These are phyloP conservation scores for Buceros bicornis DNA, from an alignment of 2,797 vertebrate genomes.

Conservation along the genomic window DNA sequence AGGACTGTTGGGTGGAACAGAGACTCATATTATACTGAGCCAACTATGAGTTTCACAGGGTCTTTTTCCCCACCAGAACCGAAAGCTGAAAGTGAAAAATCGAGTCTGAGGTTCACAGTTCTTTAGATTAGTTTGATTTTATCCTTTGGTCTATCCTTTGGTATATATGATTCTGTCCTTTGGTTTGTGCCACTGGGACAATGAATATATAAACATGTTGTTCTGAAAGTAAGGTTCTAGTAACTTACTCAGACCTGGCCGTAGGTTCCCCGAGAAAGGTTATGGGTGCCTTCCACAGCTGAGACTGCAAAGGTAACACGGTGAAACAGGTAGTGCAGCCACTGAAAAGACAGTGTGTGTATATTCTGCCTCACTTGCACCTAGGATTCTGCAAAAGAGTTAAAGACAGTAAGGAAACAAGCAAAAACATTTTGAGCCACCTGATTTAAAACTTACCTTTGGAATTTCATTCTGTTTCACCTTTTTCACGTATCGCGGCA, in stretches of 20 bases:
- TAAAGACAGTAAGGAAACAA: not conserved
- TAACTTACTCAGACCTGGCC: not conserved
- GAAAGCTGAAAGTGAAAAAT: not conserved
- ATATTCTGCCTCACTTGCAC: not conserved
- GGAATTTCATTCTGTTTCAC: not conserved
- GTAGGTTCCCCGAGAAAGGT: not conserved
- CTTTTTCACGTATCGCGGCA: not conserved
- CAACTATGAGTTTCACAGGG: not conserved
- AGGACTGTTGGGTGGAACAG: not conserved
- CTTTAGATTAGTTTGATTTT: not conserved
- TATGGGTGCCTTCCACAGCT: not conserved
- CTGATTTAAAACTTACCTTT: not conserved
- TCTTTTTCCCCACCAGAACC: not conserved
- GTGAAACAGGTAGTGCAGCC: not conserved
- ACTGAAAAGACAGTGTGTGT: not conserved
- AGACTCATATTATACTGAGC: not conserved
- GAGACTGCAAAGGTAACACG: not conserved
- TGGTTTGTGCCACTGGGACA: not conserved
- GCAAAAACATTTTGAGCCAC: not conserved
- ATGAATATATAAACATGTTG: rapidly evolving
- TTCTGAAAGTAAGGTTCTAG: not conserved
- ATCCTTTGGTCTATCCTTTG: not conserved
- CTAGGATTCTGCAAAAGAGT: not conserved
- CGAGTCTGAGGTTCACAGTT: not conserved
- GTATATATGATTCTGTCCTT: too few species aligned